phyloP scores from a whole-genome alignment of 2,113 vertebrate species.

The Thunnus thynnus region DNA sequence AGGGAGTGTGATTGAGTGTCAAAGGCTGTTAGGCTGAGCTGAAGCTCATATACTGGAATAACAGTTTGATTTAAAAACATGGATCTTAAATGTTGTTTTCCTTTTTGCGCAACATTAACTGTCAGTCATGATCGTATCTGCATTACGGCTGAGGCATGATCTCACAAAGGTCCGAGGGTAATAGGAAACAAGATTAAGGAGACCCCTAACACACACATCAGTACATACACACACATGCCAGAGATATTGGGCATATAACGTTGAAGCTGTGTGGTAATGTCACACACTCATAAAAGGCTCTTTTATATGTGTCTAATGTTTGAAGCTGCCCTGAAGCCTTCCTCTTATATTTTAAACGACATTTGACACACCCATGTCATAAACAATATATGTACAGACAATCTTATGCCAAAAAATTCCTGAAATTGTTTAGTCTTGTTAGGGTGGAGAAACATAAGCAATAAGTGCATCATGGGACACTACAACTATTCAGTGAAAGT shows the following conservation, averaged over 20 bases:
- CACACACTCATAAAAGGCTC: slow-evolving; percentile 25
- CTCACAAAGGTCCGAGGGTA: slow-evolving; percentile 56
- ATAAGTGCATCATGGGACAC: background rate
- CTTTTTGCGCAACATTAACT: slow-evolving; percentile 26
- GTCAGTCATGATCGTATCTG: slow-evolving; percentile 58
- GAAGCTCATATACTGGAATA: slow-evolving; percentile 36
- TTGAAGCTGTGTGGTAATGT: slow-evolving; percentile 11
- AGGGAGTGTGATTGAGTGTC: slow-evolving; percentile 53
- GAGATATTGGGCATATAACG: slow-evolving; percentile 4
- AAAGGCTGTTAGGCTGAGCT: slow-evolving; percentile 35
- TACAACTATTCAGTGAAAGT: background rate
- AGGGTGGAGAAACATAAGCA: background rate
- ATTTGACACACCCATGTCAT: slow-evolving; percentile 15
- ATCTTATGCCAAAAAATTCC: background rate
- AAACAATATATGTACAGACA: background rate
- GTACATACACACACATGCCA: background rate
- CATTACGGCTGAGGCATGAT: slow-evolving; percentile 32
- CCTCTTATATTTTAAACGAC: background rate
- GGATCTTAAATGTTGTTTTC: slow-evolving; percentile 48
- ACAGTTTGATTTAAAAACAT: slow-evolving; percentile 58
- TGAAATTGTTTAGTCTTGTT: background rate
- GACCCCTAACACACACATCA: slow-evolving; percentile 39
- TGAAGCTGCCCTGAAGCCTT: slow-evolving; percentile 9
- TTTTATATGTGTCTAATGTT: slow-evolving; percentile 10
- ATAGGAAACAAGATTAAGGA: slow-evolving; percentile 55